phyloP scores from a whole-genome alignment of 64 coral and sea anemone species.

The Montipora capricornis region DNA sequence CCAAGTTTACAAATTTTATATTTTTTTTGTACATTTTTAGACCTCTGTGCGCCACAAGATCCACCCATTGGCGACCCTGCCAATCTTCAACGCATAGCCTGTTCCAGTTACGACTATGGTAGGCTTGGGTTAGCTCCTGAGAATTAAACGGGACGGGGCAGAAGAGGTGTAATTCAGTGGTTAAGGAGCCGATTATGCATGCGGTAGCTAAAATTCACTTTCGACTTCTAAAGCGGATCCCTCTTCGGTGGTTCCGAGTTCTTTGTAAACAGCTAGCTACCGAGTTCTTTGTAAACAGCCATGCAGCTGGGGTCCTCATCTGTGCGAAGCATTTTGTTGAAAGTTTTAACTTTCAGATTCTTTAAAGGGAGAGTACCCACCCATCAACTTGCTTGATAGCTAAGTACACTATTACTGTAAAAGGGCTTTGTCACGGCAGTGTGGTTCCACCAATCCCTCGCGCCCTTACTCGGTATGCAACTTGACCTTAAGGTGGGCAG shows the following conservation, averaged over 20 bases:
- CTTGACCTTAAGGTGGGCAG: no score
- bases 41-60: constrained; percentile 31
- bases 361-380: neutral
- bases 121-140: neutral
- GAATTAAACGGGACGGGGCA: neutral
- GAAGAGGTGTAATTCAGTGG: no score
- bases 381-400: neutral
- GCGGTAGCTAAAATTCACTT: no score
- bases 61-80: constrained; percentile 21
- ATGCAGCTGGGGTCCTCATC: neutral
- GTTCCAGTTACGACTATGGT: constrained; percentile 22
- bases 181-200: no score
- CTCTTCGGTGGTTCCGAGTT: no score
- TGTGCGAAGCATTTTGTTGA: neutral
- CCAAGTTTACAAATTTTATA: no score
- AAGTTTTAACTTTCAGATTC: neutral
- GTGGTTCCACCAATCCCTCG: no score
- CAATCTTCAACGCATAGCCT: neutral
- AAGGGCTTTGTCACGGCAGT: no score
- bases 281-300: no score
- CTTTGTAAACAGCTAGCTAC: no score
- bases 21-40: neutral
- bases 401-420: neutral
- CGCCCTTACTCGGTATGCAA: no score
- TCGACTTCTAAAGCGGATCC: no score